Conservation (phyloP, 2,113 vertebrate genomes). For the Chaetorhynchus papuensis region DNA sequence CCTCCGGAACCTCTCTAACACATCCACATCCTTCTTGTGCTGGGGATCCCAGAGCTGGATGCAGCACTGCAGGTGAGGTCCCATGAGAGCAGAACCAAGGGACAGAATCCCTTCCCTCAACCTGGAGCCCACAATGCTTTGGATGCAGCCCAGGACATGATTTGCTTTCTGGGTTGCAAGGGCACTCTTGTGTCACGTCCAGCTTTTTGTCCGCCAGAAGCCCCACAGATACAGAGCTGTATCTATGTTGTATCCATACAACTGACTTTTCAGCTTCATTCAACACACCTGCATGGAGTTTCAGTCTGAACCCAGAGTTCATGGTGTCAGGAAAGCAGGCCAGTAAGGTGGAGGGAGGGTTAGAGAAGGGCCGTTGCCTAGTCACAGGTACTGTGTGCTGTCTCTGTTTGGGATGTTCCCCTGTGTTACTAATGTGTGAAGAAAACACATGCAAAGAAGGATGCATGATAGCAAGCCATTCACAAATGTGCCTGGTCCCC, state of each 20-base stretch:
- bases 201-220: not conserved
- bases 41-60: not conserved
- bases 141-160: not conserved
- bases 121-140: not conserved
- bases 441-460: not conserved
- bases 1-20: not conserved
- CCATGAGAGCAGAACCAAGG: not conserved
- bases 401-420: not conserved
- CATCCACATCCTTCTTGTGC: not conserved
- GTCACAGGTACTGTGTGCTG: rapidly evolving
- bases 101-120: not conserved
- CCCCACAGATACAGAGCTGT: not conserved
- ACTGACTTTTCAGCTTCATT: not conserved
- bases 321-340: not conserved
- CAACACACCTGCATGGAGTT: not conserved
- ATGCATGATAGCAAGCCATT: not conserved
- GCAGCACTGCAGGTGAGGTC: not conserved
- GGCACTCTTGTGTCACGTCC: not conserved
- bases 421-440: not conserved
- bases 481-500: rapidly evolving
- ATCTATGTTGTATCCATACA: too few species aligned
- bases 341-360: not conserved
- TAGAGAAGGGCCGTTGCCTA: not conserved
- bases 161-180: not conserved
- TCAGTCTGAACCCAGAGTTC: not conserved